Base-by-base conservation (phyloP, 2,888 invertebrate species). In the Xanthia icteritia region DNA sequence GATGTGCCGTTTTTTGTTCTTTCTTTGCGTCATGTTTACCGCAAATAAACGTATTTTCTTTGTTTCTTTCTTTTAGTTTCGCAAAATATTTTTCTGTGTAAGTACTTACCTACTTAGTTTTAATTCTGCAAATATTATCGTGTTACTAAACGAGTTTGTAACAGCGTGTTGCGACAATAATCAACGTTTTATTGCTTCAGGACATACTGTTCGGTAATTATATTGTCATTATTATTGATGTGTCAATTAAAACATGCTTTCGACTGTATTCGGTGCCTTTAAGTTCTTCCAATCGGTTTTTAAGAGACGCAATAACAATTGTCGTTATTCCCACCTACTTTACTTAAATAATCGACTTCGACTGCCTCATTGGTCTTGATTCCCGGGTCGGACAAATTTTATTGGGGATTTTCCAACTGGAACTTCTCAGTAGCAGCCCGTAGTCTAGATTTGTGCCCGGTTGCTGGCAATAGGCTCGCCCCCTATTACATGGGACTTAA, bases 171-270 rank as follows among this genome's bases (percentile, higher is more conserved):
- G 42, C 69, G 27, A 69, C 58, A 51, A 66, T 75, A 63, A 79
- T 73, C 63, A 13, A 15, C 54, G 56, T 64, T 75, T 60, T 39
- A 73, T 72, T 76, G 60, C 69, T 64, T 11, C 61, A 39, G 23
- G 23, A 63, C 71, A 77, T 72, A 61, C n/a, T 72, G 54, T 76
- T 71, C 68, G 36, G 61, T 75, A 71, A 80, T 83, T 83, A 80
- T 60, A 74, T 61, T 72, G 84, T 63, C 80, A 69, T 80, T 84
- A 77, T 61, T 74, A 82, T 64, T 70, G 82, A 81, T 60, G 68
- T 66, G 36, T 76, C 76, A 82, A 85, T 85, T 74, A 74, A 72
- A 51, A 73, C 63, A 82, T 82, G 51, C 65, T 23, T 76, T 42
- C 42, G 23, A 23, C 65, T 61, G 39, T 39, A 31, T 70, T 67